phyloP scores from a whole-genome alignment of 2,113 vertebrate species.

The Syngnathus typhle region DNA sequence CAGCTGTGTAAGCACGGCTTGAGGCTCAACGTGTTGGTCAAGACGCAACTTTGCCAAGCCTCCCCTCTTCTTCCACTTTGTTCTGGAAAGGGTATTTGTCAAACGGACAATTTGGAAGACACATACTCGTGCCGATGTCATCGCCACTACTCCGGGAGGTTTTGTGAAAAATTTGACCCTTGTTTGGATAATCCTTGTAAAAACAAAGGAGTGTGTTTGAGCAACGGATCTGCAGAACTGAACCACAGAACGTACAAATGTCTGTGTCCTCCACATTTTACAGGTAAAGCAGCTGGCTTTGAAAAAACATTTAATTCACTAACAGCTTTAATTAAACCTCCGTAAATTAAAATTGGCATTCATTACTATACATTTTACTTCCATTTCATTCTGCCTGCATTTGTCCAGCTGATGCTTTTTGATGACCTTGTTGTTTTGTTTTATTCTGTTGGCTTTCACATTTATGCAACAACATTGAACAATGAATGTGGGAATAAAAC shows the following conservation, averaged over 20 bases:
- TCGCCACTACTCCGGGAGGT: conserved; percentile 70
- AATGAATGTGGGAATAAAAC: not conserved
- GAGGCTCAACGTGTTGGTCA: conserved; percentile 74
- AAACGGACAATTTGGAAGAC: conserved; percentile 67
- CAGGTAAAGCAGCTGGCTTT: conserved; percentile 64
- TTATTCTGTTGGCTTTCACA: not conserved
- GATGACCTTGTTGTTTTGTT: not conserved
- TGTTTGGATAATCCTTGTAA: conserved; percentile 71
- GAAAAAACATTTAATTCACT: not conserved
- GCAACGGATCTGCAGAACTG: conserved; percentile 45
- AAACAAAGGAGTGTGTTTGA: conserved; percentile 70
- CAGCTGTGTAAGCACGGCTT: conserved; percentile 72
- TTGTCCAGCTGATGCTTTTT: not conserved
- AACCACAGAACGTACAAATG: conserved; percentile 63
- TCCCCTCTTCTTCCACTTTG: conserved; percentile 65
- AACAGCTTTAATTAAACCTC: too few relatives aligned
- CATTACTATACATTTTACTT: not conserved
- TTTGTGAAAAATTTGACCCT: conserved; percentile 73
- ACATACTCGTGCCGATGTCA: conserved; percentile 71
- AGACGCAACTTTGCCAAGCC: conserved; percentile 69
- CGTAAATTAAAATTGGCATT: not conserved
- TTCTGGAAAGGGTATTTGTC: conserved; percentile 75
- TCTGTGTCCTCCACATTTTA: conserved; percentile 66
- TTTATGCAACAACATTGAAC: not conserved
- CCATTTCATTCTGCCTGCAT: not conserved